These are phyloP conservation scores for Ethmia dodecea DNA, from an alignment of 2,888 invertebrate genomes.

Conservation along the genomic window DNA sequence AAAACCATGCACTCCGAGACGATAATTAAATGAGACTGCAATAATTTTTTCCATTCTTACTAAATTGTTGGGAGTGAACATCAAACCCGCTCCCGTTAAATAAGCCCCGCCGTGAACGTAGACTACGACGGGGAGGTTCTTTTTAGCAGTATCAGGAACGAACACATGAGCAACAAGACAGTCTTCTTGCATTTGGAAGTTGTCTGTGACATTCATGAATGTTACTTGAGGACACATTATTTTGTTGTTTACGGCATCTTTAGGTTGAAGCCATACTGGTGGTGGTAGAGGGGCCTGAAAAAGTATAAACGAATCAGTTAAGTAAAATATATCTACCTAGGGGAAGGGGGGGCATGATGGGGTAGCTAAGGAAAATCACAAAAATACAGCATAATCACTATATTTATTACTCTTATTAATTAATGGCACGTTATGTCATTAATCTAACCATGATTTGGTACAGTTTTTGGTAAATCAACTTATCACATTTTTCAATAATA, in stretches of 20 bases:
- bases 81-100: slow-evolving; percentile 21
- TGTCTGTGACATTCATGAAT: slow-evolving; percentile 11
- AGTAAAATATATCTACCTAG: too few species aligned
- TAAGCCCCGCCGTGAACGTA: slow-evolving; percentile 34
- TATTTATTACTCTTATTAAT: too few species aligned
- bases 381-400: too few species aligned
- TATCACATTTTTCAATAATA: too few species aligned
- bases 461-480: too few species aligned
- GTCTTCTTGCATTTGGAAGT: slow-evolving; percentile 32
- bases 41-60: slow-evolving; percentile 25
- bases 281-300: slow-evolving; percentile 37
- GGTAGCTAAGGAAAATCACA: too few species aligned
- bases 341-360: too few species aligned
- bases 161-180: slow-evolving; percentile 50
- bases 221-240: slow-evolving; percentile 30
- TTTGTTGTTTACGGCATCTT: slow-evolving; percentile 25
- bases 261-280: slow-evolving; percentile 26
- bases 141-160: slow-evolving; percentile 36
- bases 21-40: slow-evolving; percentile 30
- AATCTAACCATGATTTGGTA: too few species aligned
- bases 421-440: too few species aligned
- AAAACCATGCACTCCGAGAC: slow-evolving; percentile 30
- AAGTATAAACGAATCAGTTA: too few species aligned
- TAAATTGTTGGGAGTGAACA: slow-evolving; percentile 16
- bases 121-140: slow-evolving; percentile 29